A percentile compares a stretch with the other conserved stretches of the same genome.
These are phyloP conservation scores for Orthonevra nobilis DNA, from an alignment of 2,888 invertebrate species.

Conservation along the genomic window DNA sequence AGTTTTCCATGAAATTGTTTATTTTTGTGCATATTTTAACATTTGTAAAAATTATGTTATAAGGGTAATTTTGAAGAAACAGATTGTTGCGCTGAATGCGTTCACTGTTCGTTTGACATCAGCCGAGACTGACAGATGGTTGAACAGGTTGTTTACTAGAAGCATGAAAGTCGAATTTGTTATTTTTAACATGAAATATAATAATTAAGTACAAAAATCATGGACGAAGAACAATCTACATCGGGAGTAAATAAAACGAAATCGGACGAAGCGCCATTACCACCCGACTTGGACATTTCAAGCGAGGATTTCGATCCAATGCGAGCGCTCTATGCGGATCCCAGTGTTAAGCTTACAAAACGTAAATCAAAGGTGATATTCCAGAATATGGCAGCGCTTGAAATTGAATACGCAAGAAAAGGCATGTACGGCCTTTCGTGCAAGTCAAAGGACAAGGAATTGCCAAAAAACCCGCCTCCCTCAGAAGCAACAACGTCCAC, in stretches of 20 bases:
- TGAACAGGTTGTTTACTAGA: slow-evolving; percentile 1
- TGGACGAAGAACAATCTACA: slow-evolving; percentile 47
- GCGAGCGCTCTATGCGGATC: slow-evolving; percentile 84
- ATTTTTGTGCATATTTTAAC: too few species aligned
- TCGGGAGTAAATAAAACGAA: slow-evolving; percentile 13
- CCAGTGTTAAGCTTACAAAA: slow-evolving; percentile 80
- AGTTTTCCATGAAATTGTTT: too few species aligned
- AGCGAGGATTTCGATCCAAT: slow-evolving; percentile 86
- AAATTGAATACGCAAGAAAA: slow-evolving; percentile 79
- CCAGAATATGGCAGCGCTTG: slow-evolving; percentile 86
- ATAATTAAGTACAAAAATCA: slow-evolving; percentile 1
- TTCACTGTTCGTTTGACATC: not conserved
- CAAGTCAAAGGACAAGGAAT: not conserved
- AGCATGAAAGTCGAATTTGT: not conserved
- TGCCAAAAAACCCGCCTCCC: not conserved
- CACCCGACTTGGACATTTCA: slow-evolving; percentile 80
- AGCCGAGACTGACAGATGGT: not conserved
- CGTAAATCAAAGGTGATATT: slow-evolving; percentile 84
- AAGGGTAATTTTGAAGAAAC: not conserved
- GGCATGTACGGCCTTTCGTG: slow-evolving; percentile 74
- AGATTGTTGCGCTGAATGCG: not conserved
- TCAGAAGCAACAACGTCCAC: slow-evolving; percentile 47
- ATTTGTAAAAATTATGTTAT: not conserved
- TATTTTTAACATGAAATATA: not conserved
- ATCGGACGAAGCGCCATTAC: slow-evolving; percentile 12